Conservation (phyloP, 2,888 invertebrate genomes). For the Amphimallon solstitiale region DNA sequence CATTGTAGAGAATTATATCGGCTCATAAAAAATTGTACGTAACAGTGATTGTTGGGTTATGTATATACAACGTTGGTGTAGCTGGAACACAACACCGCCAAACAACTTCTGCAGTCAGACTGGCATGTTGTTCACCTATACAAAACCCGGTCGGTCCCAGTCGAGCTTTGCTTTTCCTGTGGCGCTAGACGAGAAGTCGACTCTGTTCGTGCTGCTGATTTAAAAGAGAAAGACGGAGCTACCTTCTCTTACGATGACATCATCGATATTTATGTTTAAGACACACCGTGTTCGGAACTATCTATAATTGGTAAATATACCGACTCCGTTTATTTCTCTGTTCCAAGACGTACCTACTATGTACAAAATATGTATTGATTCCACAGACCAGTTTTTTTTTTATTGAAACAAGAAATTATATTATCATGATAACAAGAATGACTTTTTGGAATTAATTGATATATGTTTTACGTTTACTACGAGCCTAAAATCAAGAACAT, state of each 20-base stretch:
- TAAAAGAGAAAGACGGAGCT: slow-evolving; percentile 9
- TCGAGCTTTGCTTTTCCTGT: slow-evolving; percentile 15
- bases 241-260: slow-evolving; percentile 40
- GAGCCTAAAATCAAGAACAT: too few relatives aligned
- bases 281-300: slow-evolving; percentile 35
- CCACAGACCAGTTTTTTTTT: too few relatives aligned
- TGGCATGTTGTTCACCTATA: slow-evolving; percentile 26
- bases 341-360: not conserved
- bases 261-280: slow-evolving; percentile 44
- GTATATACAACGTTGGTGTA: too few relatives aligned
- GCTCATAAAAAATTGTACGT: too few relatives aligned
- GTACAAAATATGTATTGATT: too few relatives aligned
- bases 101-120: not conserved
- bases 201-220: not conserved
- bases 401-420: too few relatives aligned
- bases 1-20: not conserved
- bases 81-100: not conserved
- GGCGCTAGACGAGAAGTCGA: slow-evolving; percentile 26
- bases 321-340: not conserved
- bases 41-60: too few relatives aligned
- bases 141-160: not conserved
- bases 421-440: too few relatives aligned
- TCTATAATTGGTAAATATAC: slow-evolving; percentile 41
- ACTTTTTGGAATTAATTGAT: too few relatives aligned
- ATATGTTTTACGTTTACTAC: too few relatives aligned